Evolutionary conservation across 1,140 invertebrate genomes (phyloP).

Genomic region (Zelostemma sp.): DNA sequence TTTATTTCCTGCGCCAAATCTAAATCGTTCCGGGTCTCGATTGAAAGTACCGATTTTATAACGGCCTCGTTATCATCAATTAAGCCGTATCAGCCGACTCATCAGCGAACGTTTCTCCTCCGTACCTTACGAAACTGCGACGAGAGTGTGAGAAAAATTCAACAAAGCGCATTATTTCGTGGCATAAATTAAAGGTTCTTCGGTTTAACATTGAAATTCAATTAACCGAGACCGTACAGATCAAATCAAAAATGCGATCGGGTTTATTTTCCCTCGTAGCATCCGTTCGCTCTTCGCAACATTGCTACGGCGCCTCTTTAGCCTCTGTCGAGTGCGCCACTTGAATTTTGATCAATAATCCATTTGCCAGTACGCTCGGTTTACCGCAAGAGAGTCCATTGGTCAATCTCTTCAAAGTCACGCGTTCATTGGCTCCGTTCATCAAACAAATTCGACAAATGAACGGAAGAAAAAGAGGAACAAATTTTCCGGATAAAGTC

Average conservation of each 20-base stretch:
- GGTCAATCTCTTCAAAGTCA: conserved; percentile 55
- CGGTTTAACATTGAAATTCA: background rate
- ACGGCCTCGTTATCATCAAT: conserved; percentile 30
- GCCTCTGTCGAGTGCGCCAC: conserved; percentile 41
- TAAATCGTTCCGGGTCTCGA: conserved; percentile 21
- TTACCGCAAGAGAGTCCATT: conserved; percentile 44
- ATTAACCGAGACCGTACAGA: background rate
- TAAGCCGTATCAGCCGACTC: conserved; percentile 32
- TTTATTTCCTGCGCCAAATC: conserved; percentile 28
- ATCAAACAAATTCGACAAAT: conserved; percentile 14
- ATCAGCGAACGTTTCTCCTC: background rate
- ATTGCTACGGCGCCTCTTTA: conserved; percentile 36
- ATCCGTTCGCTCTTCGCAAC: conserved; percentile 38
- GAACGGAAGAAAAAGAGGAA: background rate
- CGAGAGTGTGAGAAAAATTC: too few species aligned
- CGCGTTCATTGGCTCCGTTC: conserved; percentile 44
- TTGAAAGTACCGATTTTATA: conserved; percentile 38
- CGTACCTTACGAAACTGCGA: too few species aligned
- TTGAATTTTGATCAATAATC: conserved; percentile 54
- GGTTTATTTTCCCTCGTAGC: conserved; percentile 1
- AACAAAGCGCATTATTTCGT: too few species aligned
- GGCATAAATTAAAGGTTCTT: too few species aligned
- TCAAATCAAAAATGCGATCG: background rate
- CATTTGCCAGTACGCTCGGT: conserved; percentile 44
- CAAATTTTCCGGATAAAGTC: too few species aligned